Evolutionary conservation across 2,113 vertebrate species (phyloP).

Genomic region (Leuciscus idus): DNA sequence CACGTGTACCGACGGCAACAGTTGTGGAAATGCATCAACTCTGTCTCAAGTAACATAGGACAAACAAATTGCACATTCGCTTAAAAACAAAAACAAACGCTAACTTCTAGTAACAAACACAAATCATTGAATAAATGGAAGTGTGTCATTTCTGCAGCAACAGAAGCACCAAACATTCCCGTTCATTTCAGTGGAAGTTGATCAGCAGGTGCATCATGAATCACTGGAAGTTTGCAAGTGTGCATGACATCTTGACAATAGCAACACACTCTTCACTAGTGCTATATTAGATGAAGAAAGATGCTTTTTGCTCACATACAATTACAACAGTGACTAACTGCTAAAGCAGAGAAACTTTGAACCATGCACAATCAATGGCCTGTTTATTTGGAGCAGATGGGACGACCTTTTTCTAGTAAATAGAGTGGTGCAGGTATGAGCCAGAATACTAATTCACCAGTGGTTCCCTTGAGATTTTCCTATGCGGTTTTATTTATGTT

Average conservation of each 20-base stretch:
- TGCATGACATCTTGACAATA: neutral
- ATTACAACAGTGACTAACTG: neutral
- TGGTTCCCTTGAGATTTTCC: no score
- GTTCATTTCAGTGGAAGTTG: neutral
- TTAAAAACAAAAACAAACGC: neutral
- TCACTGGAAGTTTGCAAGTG: neutral
- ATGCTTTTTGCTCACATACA: neutral
- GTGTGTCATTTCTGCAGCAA: conserved; percentile 32
- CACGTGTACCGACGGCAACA: neutral
- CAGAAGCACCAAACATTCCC: neutral
- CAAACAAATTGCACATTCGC: neutral
- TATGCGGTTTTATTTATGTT: no score
- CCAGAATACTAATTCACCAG: no score
- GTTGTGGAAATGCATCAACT: neutral
- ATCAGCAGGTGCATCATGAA: no score
- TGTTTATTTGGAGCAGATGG: neutral
- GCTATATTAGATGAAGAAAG: neutral
- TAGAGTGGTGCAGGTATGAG: no score
- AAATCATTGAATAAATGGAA: neutral
- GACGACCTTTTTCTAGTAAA: neutral
- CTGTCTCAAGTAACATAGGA: conserved; percentile 13
- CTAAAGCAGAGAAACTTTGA: neutral
- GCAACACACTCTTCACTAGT: neutral
- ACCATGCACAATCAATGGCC: neutral
- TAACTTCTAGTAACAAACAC: neutral